These are phyloP conservation scores for Tympanoctomys barrerae DNA, from an alignment of 2,797 vertebrate species.

Conservation along the genomic window DNA sequence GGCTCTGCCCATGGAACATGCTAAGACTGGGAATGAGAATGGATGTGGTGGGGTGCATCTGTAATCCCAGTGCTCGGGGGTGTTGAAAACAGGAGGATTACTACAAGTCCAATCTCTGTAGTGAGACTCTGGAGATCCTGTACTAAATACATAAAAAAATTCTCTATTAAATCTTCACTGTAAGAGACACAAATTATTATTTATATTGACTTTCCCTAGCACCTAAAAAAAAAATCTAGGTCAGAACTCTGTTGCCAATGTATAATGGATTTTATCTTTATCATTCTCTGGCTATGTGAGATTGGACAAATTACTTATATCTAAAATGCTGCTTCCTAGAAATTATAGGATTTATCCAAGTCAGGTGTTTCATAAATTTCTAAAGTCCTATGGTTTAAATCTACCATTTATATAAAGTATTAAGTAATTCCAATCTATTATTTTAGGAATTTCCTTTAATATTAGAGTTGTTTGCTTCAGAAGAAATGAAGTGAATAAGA, in stretches of 20 bases:
- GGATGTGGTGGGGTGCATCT: no score
- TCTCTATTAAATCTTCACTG: neutral
- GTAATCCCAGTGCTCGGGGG: no score
- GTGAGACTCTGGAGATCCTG: no score
- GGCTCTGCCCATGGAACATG: no score
- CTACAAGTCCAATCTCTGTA: no score
- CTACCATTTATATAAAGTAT: neutral
- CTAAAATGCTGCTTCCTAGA: neutral
- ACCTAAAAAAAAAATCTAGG: neutral
- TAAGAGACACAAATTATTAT: constrained; percentile 15
- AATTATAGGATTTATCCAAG: neutral
- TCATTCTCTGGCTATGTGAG: neutral
- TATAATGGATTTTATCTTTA: neutral
- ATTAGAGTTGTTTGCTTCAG: neutral
- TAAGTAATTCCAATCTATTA: neutral
- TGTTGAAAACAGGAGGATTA: no score
- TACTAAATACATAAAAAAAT: no score
- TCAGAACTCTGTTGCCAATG: neutral
- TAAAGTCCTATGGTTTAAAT: neutral
- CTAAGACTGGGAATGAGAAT: no score
- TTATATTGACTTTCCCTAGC: neutral
- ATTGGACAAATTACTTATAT: neutral
- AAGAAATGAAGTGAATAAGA: constrained; percentile 3
- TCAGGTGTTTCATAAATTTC: neutral
- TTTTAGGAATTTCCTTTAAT: constrained; percentile 27